Evolutionary conservation across 2,888 invertebrate genomes (phyloP).

Genomic region (Dryomyza anilis): DNA sequence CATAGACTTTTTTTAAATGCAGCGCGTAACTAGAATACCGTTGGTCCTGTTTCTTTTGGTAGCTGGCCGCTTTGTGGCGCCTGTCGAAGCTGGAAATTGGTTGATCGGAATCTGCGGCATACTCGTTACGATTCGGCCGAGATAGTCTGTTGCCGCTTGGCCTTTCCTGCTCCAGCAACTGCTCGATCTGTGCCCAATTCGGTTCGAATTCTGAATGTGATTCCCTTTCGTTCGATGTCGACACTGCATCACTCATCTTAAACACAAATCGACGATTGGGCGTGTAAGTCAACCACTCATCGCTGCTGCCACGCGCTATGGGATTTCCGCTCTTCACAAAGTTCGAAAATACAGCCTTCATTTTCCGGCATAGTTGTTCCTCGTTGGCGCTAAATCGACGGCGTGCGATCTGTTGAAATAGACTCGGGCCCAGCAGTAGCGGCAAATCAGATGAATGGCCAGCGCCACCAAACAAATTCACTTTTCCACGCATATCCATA

Average conservation of each 20-base stretch:
- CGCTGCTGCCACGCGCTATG: conserved; percentile 62
- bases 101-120: conserved; percentile 31
- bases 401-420: conserved; percentile 71
- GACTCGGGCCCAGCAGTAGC: conserved; percentile 69
- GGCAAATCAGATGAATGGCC: conserved; percentile 72
- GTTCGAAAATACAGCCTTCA: conserved; percentile 64
- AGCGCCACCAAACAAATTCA: conserved; percentile 64
- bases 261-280: conserved; percentile 52
- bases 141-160: conserved; percentile 32
- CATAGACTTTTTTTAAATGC: conserved; percentile 55
- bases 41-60: conserved; percentile 38
- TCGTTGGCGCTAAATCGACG: conserved; percentile 68
- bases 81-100: conserved; percentile 14
- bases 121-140: conserved; percentile 48
- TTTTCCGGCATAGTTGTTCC: conserved; percentile 64
- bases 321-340: conserved; percentile 68
- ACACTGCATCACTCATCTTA: conserved; percentile 44
- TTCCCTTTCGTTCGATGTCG: conserved; percentile 16
- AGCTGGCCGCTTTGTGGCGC: neutral
- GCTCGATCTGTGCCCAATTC: conserved; percentile 50
- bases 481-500: conserved; percentile 60
- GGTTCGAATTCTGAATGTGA: conserved; percentile 37
- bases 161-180: conserved; percentile 42
- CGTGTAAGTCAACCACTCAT: conserved; percentile 68
- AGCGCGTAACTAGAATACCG: conserved; percentile 50